Base-by-base conservation (phyloP, 2,888 invertebrate genomes). In the Cantharis rufa region DNA sequence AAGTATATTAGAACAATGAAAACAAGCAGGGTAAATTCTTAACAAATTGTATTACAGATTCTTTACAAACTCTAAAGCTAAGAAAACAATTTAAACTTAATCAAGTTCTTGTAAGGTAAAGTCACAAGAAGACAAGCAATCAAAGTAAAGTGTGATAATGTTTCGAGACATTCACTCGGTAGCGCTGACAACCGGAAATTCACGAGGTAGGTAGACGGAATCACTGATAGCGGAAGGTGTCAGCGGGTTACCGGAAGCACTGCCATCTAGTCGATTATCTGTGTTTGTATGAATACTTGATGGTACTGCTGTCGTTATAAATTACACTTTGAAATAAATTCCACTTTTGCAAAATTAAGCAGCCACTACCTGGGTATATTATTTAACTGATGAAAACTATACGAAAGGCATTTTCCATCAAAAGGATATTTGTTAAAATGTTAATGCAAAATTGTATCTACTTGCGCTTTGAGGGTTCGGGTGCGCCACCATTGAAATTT, bases 31-130 rank as follows among this genome's bases (percentile, higher is more conserved):
- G 64, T 66, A 66, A 66, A 66, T 66, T 66, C 64, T 66, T 66
- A 24, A 21, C 64, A 66, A 66, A 66, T 66, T 66, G 64, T 16
- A 66, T 66, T 66, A 66, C 64, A 18, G 21, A 66, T 24, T 66
- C 64, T 66, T 66, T 66, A 66, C 64, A 66, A 66, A 66, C 64
- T 66, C 64, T 21, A 66, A 77, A 76, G 79, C 78, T 79, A 80
- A 76, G 82, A 82, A 82, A 82, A 82, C 82, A 82, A 81, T 82
- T 83, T 81, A 80, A 78, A 80, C 80, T 79, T 82, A 83, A 82
- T 81, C 81, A 80, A 77, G 78, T 78, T 77, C 80, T 72, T 72
- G 77, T 77, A 78, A 77, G 79, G 78, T 74, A 78, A 74, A 74
- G 73, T 76, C 78, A 78, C 77, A 78, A 78, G 76, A 82, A 82